Percentiles rank a stretch among this genome's conserved stretches.
phyloP scores from a whole-genome alignment of 2,797 vertebrate species.

The Phrynocephalus forsythii region DNA sequence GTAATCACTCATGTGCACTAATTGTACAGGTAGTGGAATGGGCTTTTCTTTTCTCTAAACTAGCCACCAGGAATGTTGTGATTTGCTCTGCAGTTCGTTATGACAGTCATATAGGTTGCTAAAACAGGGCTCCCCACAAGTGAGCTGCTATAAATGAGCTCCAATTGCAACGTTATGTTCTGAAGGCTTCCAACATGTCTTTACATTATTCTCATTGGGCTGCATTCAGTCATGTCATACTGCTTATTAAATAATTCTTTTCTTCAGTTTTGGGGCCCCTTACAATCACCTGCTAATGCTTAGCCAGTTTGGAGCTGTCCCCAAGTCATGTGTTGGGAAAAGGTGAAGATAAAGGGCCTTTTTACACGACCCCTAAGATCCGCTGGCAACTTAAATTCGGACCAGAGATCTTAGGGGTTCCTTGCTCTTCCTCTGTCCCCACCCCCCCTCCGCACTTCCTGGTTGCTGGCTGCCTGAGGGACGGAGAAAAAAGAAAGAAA shows the following conservation, averaged over 20 bases:
- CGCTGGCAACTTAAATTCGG: too few species aligned
- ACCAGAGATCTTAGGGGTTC: too few species aligned
- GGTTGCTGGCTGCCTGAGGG: too few species aligned
- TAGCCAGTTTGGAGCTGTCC: background rate
- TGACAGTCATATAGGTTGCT: rapidly evolving
- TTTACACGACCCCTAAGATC: too few species aligned
- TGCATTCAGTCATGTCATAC: background rate
- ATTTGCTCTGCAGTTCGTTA: background rate
- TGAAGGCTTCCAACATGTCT: background rate
- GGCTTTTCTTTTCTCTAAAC: too few species aligned
- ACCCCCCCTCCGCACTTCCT: too few species aligned
- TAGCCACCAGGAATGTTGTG: too few species aligned
- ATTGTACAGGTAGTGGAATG: too few species aligned
- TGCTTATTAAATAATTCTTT: background rate
- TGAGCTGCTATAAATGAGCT: rapidly evolving
- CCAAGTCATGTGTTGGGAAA: background rate
- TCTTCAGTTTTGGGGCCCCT: background rate
- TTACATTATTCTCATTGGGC: background rate
- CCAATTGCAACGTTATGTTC: background rate
- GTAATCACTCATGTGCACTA: too few species aligned
- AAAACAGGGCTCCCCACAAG: background rate
- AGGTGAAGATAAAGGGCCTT: background rate
- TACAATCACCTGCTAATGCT: background rate
- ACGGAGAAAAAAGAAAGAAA: too few species aligned
- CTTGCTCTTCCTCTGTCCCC: too few species aligned